phyloP scores from a whole-genome alignment of 2,113 vertebrate genomes.

The Orcinus orca region DNA sequence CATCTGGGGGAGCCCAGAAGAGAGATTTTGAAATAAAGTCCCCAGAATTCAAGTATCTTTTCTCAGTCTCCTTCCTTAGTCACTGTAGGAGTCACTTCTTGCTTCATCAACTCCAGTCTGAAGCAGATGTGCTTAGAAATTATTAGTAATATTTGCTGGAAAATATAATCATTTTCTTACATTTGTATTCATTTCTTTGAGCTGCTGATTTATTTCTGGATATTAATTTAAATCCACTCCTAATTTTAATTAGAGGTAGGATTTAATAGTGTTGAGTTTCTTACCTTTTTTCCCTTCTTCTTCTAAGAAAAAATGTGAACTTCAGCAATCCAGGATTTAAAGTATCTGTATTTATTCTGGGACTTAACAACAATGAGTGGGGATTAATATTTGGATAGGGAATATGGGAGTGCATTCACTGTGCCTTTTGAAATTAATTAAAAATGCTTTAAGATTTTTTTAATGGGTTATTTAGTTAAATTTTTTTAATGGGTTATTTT shows the following conservation, averaged over 20 bases:
- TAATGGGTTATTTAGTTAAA: slow-evolving; percentile 70
- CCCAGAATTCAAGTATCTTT: background rate
- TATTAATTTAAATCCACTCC: slow-evolving; percentile 63
- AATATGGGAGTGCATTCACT: slow-evolving; percentile 55
- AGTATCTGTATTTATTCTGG: slow-evolving; percentile 67
- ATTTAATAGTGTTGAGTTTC: slow-evolving; percentile 69
- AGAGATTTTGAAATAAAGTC: background rate
- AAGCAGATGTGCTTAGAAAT: slow-evolving; percentile 19
- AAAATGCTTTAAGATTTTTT: slow-evolving; percentile 69
- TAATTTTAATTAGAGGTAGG: slow-evolving; percentile 75
- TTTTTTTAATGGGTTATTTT: slow-evolving; percentile 69
- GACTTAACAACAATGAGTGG: slow-evolving; percentile 66
- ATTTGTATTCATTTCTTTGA: slow-evolving; percentile 55
- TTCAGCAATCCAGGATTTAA: slow-evolving; percentile 69
- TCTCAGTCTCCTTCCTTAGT: background rate
- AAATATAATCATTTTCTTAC: slow-evolving; percentile 40
- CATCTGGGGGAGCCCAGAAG: background rate
- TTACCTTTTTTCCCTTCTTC: background rate
- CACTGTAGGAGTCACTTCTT: background rate
- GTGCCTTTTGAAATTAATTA: slow-evolving; percentile 79
- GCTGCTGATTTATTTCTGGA: slow-evolving; percentile 59
- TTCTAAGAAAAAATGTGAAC: slow-evolving; percentile 65
- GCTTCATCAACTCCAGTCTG: background rate
- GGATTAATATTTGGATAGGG: slow-evolving; percentile 72
- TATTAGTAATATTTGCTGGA: slow-evolving; percentile 19